Conservation (phyloP, 1,140 invertebrate species). For the Anastatus disparis region DNA sequence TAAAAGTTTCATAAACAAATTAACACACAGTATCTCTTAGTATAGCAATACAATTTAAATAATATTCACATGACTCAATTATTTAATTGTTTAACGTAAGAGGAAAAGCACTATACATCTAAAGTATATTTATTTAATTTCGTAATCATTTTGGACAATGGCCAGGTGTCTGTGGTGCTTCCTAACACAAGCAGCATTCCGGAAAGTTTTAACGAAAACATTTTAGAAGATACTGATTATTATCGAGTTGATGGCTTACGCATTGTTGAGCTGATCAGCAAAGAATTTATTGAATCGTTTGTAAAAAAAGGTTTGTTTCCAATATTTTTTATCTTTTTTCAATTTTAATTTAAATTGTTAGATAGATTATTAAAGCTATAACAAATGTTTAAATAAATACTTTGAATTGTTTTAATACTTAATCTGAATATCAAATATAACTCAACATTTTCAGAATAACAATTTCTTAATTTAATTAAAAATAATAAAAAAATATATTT, state of each 20-base stretch:
- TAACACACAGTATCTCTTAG: background rate
- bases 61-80: constrained; percentile 4
- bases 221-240: constrained; percentile 68
- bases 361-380: no score
- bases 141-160: constrained; percentile 52
- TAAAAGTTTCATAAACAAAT: background rate
- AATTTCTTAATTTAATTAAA: no score
- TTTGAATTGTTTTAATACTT: no score
- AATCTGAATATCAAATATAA: no score
- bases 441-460: no score
- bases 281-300: constrained; percentile 69
- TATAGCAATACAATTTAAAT: background rate
- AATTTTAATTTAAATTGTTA: no score
- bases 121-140: constrained; percentile 54
- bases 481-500: no score
- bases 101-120: constrained; percentile 17
- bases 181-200: constrained; percentile 64
- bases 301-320: constrained; percentile 63
- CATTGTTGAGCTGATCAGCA: constrained; percentile 63
- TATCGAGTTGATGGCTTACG: constrained; percentile 66
- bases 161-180: constrained; percentile 69
- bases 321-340: no score
- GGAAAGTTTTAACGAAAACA: constrained; percentile 54
- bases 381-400: no score
- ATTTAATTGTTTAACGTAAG: constrained; percentile 24